Percentiles rank a stretch among this genome's conserved stretches.
phyloP scores from a whole-genome alignment of 2,113 vertebrate species.

The Vombatus ursinus region DNA sequence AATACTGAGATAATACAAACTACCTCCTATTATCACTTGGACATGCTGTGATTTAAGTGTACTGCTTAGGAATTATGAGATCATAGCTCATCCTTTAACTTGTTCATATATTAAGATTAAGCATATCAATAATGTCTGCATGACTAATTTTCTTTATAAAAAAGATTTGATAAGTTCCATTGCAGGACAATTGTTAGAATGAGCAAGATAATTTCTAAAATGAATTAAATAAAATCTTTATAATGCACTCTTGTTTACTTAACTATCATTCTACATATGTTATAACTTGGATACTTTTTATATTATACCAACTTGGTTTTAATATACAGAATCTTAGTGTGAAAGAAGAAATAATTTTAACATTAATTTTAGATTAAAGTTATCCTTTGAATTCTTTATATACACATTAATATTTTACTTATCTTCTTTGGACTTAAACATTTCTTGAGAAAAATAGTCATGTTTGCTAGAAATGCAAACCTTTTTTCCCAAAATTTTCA shows the following conservation, averaged over 20 bases:
- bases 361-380: not conserved
- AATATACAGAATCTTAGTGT: not conserved
- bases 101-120: not conserved
- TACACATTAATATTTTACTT: not conserved
- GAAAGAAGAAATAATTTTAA: not conserved
- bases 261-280: not conserved
- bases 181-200: not conserved
- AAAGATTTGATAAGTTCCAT: not conserved
- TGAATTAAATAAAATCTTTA: not conserved
- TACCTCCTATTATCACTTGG: not conserved
- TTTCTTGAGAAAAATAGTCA: not conserved
- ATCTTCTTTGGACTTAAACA: not conserved
- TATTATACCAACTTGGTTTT: not conserved
- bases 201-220: not conserved
- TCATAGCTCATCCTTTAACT: not conserved
- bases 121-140: not conserved
- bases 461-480: not conserved
- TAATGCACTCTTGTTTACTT: not conserved
- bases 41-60: not conserved
- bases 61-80: not conserved
- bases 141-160: not conserved
- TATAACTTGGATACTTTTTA: not conserved
- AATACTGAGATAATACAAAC: not conserved
- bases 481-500: not conserved
- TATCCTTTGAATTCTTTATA: not conserved